Conservation (phyloP, 2,113 vertebrate species). For the Camelus dromedarius region DNA sequence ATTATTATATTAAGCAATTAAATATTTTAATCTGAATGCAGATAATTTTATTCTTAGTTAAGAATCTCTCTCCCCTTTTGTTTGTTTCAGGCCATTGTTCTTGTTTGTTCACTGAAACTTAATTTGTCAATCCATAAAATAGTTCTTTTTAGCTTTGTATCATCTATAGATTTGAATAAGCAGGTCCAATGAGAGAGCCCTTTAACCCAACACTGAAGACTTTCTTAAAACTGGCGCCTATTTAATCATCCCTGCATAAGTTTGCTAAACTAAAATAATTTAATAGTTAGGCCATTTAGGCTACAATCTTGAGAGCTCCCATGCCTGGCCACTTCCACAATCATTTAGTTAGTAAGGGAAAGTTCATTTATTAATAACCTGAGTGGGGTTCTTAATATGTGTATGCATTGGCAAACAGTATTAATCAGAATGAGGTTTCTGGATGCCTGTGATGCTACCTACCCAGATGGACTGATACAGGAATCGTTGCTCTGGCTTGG, state of each 20-base stretch:
- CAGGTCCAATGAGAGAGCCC: neutral
- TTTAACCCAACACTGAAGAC: neutral
- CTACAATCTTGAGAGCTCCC: neutral
- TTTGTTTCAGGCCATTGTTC: slow-evolving; percentile 42
- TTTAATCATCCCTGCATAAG: neutral
- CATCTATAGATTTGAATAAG: slow-evolving; percentile 26
- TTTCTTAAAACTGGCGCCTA: neutral
- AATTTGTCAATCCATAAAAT: slow-evolving; percentile 16
- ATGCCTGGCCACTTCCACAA: neutral
- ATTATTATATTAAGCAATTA: neutral
- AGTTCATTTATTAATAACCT: slow-evolving; percentile 55
- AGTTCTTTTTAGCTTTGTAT: neutral
- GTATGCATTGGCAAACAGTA: neutral
- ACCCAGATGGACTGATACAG: neutral
- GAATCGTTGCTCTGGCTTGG: neutral
- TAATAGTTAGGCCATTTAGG: slow-evolving; percentile 15
- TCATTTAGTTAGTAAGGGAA: slow-evolving; percentile 40
- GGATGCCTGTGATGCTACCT: slow-evolving; percentile 12
- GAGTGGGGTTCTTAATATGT: slow-evolving; percentile 42
- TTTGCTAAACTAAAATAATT: slow-evolving; percentile 39
- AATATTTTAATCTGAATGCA: slow-evolving; percentile 45
- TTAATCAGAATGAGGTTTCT: slow-evolving; percentile 26
- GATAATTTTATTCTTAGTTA: slow-evolving; percentile 26
- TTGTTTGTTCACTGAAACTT: slow-evolving; percentile 42
- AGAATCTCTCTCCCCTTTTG: neutral